Evolutionary conservation across 2,888 invertebrate species (phyloP).

Genomic region (Trachelus stipa): DNA sequence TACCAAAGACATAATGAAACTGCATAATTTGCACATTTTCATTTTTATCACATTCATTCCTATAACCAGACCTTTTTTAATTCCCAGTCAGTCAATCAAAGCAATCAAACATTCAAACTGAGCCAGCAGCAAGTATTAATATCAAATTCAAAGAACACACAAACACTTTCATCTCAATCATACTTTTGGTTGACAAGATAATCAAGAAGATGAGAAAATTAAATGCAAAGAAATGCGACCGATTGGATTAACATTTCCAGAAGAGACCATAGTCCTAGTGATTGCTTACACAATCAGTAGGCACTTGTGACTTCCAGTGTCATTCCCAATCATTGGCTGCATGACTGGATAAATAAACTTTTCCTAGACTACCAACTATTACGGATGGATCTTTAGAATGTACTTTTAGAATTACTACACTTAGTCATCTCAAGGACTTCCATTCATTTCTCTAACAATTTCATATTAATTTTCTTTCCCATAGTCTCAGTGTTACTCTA

Average conservation of each 20-base stretch:
- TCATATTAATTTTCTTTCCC: neutral
- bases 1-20: neutral
- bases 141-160: neutral
- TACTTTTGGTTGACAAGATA: neutral
- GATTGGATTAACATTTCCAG: constrained; percentile 25
- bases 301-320: neutral
- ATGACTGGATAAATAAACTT: neutral
- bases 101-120: neutral
- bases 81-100: neutral
- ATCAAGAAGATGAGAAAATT: constrained; percentile 20
- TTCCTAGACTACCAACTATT: neutral
- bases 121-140: neutral
- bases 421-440: neutral
- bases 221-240: constrained; percentile 34
- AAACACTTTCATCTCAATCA: constrained; percentile 1
- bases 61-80: neutral
- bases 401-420: neutral
- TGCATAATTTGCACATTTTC: neutral
- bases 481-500: neutral
- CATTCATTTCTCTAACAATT: neutral
- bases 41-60: neutral
- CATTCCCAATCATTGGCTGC: neutral
- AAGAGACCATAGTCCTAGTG: constrained; percentile 13
- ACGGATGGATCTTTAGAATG: neutral
- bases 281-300: neutral